phyloP scores from a whole-genome alignment of 2,888 invertebrate species.

The Tetropium fuscum region DNA sequence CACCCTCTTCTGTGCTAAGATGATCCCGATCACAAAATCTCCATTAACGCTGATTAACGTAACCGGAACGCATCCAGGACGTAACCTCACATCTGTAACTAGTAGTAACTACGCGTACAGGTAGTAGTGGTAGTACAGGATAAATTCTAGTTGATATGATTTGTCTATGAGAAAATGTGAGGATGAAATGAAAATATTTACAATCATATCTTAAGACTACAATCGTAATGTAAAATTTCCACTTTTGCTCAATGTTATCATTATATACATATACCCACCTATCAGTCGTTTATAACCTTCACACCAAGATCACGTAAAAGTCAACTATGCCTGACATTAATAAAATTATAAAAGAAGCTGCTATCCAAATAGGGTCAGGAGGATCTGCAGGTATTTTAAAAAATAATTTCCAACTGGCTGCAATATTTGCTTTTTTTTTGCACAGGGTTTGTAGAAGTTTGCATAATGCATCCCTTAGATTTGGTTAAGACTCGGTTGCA shows the following conservation, averaged over 20 bases:
- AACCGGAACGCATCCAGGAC: no score
- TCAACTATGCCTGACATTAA: constrained; percentile 47
- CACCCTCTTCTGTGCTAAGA: no score
- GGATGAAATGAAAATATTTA: no score
- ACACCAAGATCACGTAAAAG: not conserved
- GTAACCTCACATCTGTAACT: no score
- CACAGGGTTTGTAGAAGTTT: constrained; percentile 89
- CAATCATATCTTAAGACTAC: no score
- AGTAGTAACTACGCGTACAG: no score
- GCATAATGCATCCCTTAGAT: constrained; percentile 96
- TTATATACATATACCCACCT: not conserved
- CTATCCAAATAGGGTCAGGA: constrained; percentile 87
- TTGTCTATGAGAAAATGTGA: no score
- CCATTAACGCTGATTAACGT: no score
- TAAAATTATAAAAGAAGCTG: constrained; percentile 72
- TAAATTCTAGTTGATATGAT: no score
- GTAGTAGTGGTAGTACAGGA: no score
- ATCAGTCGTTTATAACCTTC: not conserved
- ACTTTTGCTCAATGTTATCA: not conserved
- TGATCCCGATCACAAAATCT: no score
- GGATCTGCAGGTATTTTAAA: constrained; percentile 84
- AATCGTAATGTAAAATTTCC: no score
- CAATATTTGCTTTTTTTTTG: constrained; percentile 27
- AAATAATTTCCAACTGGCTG: constrained; percentile 1
- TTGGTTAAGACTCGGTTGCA: constrained; percentile 92